Conservation (phyloP, 2,888 invertebrate species). For the Dermolepida albohirtum region DNA sequence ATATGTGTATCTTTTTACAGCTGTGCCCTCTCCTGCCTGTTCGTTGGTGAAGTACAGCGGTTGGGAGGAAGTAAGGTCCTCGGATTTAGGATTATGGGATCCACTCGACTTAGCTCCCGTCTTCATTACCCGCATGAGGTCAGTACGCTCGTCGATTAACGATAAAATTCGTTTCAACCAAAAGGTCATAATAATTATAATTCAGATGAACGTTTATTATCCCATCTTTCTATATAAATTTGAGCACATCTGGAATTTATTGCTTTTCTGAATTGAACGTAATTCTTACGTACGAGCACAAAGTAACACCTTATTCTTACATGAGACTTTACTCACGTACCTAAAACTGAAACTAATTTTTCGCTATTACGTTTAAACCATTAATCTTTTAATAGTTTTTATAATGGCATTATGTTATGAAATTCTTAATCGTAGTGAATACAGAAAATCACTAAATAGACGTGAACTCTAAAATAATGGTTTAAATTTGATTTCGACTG, state of each 20-base stretch:
- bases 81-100: conserved; percentile 66
- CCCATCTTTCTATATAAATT: conserved; percentile 4
- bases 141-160: conserved; percentile 49
- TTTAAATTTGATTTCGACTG: no score
- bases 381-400: no score
- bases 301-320: not conserved
- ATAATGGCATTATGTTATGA: no score
- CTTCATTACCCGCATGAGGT: conserved; percentile 68
- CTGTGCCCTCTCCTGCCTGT: conserved; percentile 65
- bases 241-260: conserved; percentile 11
- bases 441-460: no score
- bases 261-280: conserved; percentile 4
- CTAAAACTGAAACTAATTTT: no score
- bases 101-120: conserved; percentile 66
- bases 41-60: conserved; percentile 66
- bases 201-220: conserved; percentile 13
- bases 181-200: conserved; percentile 1
- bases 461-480: no score
- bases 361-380: no score
- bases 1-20: conserved; percentile 61
- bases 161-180: conserved; percentile 13
- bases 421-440: no score
- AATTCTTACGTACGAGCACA: not conserved
- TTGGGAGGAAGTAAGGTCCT: conserved; percentile 64
- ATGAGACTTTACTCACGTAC: no score